Evolutionary conservation across 1,140 invertebrate species (phyloP), one percentile per base, ranked within the genome.

Genomic region (Acromyrmex charruanus): DNA sequence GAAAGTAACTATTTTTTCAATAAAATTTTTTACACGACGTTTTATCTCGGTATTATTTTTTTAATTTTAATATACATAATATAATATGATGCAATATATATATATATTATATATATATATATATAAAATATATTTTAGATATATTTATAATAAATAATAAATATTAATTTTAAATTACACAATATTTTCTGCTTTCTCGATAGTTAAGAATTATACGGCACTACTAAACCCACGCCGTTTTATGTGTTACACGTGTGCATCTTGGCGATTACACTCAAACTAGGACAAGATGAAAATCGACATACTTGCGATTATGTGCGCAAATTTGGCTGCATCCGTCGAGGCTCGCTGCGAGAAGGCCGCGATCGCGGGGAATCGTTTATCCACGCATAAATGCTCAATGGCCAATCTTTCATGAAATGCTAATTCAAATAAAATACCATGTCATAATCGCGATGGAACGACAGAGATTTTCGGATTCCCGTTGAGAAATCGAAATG

Each of bases 231-330:
- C 9, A 55, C 14, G n/a, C 25, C 55, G 35, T 59, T 82, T 82
- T 44, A 72, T 49, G 55, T 49, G 39, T 74, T 59, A 82, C 69
- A 82, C 51, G 28, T 28, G 28, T 63, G 86, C 53, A 69, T 86
- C 49, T 74, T 87, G 58, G 63, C 88, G 89, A 92, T 92, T 89
- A 90, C 82, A 82, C 86, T 90, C 88, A 88, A 94, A 93, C 91
- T 88, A 92, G 92, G 92, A 88, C 92, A 91, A 90, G 91, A 92
- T 91, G 90, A 94, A 93, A 93, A 93, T 93, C 90, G 92, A 92
- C 92, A 92, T 84, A 91, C 92, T 92, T 94, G 66, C 75, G 77
- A 81, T 39, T 55, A 53, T 58, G 66, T 21, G 84, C 55, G 59
- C 84, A 72, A 87, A 91, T 84, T 77, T 80, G 68, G 65, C 25